Evolutionary conservation across 2,888 invertebrate genomes (phyloP), one percentile per base, ranked within the genome.

Genomic region (Scaptomyza flava): DNA sequence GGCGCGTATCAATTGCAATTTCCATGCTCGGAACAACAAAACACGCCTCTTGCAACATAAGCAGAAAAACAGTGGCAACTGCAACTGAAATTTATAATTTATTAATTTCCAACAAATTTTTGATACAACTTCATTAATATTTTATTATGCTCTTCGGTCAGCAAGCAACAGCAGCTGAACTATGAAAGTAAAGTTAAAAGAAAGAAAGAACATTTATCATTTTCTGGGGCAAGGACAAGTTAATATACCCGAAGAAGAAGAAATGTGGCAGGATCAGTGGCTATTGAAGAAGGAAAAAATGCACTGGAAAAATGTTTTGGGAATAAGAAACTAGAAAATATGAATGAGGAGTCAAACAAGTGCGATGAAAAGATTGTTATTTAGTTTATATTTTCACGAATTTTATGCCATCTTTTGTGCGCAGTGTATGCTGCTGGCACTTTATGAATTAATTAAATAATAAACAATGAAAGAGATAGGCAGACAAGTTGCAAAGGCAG

Each of bases 381-480:
- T 4, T 27, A 4, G 3, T 27, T 27, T 5, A 27, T 27, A 27
- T 27, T 5, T 27, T 27, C 27, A 27, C 3, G 0, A 27, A 27
- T 6, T 27, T 27, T 4, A 27, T 23, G 4, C 23, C 9, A 31
- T 3, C 2, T 31, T 9, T 31, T 31, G 3, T 8, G 31, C 9
- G 7, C 38, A 51, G 67, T 76, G 61, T 59, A 57, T 33, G 17
- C 3, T n/a, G n/a, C 51, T 8, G 23, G 3, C 53, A 56, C 77
- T 71, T 71, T 84, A 83, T 86, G 86, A 79, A 88, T 86, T 88
- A 84, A 86, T 84, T 74, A 83, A 81, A 72, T 62, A 79, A 79
- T 77, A 79, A 79, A 71, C 65, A 45, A 1, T 12, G 36, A 51
- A 41, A 30, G 20, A 50, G 36, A 41, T 7, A 31, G 23, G 30